Evolutionary conservation across 1,140 invertebrate genomes (phyloP).

Genomic region (Rhagoletis zephyria): DNA sequence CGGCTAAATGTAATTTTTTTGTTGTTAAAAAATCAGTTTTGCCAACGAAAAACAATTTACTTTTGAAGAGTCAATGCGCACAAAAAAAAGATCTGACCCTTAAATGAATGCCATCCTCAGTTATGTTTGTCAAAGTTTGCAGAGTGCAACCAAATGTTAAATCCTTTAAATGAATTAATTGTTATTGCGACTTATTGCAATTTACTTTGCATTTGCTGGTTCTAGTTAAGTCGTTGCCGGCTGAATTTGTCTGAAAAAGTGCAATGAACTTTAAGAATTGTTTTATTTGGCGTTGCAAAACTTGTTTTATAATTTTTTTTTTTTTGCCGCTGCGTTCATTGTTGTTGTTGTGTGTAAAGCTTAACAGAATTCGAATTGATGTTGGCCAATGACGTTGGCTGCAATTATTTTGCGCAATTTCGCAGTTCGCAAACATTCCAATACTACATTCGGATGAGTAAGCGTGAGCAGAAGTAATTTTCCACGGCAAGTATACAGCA

Average conservation of each 20-base stretch:
- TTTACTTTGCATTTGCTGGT: background rate
- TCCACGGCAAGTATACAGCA: background rate
- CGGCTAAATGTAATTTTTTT: too few species aligned
- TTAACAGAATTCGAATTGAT: conserved; percentile 17
- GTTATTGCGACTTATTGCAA: background rate
- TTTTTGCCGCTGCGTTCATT: background rate
- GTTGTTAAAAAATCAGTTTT: too few species aligned
- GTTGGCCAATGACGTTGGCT: conserved; percentile 27
- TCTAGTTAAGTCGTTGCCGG: background rate
- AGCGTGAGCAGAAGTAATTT: background rate
- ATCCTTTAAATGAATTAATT: background rate
- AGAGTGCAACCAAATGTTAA: background rate
- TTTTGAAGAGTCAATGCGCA: too few species aligned
- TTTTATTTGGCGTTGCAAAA: background rate
- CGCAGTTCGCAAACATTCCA: background rate
- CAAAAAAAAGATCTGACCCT: too few species aligned
- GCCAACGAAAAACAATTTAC: too few species aligned
- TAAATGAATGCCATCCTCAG: too few species aligned
- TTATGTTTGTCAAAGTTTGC: background rate
- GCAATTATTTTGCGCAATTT: conserved; percentile 27
- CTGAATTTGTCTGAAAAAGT: background rate
- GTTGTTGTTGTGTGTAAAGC: too few species aligned
- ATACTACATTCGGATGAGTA: background rate
- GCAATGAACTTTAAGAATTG: conserved; percentile 17
- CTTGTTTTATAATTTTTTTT: background rate